phyloP scores from a whole-genome alignment of 2,797 vertebrate genomes.

The Phylloscopus collybita region DNA sequence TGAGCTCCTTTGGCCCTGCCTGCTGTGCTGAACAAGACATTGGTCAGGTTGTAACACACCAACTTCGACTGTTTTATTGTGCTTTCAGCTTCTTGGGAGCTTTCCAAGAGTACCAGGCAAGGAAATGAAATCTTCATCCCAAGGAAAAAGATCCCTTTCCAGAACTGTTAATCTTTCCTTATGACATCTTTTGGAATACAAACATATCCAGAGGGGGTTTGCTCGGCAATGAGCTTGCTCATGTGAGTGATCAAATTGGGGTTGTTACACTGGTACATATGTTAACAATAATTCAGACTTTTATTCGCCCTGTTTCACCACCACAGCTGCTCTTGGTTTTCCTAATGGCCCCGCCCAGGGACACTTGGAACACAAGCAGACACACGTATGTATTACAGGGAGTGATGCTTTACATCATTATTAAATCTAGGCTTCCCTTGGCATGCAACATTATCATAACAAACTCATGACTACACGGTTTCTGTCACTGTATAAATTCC shows the following conservation, averaged over 20 bases:
- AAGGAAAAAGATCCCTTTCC: constrained; percentile 69
- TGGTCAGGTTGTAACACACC: not conserved
- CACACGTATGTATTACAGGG: constrained; percentile 15
- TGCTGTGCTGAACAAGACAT: not conserved
- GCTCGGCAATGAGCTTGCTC: constrained; percentile 46
- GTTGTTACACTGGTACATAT: constrained; percentile 58
- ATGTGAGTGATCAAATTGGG: constrained; percentile 28
- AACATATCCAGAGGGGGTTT: constrained; percentile 65
- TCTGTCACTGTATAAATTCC: not conserved
- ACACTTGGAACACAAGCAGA: constrained; percentile 61
- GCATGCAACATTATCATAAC: constrained; percentile 17
- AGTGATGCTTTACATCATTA: constrained; percentile 25
- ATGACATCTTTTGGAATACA: constrained; percentile 68
- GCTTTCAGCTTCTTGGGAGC: constrained; percentile 40
- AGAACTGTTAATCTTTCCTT: constrained; percentile 71
- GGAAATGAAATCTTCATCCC: constrained; percentile 70
- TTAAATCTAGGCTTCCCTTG: constrained; percentile 19
- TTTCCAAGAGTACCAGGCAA: constrained; percentile 65
- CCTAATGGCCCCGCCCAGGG: constrained; percentile 52
- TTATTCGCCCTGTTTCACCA: constrained; percentile 53
- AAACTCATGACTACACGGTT: constrained; percentile 12
- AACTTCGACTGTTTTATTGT: not conserved
- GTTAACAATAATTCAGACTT: constrained; percentile 74
- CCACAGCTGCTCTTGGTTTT: constrained; percentile 72
- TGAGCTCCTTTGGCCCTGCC: not conserved